phyloP scores from a whole-genome alignment of 2,888 invertebrate species.

The Leptinotarsa tumamoca region DNA sequence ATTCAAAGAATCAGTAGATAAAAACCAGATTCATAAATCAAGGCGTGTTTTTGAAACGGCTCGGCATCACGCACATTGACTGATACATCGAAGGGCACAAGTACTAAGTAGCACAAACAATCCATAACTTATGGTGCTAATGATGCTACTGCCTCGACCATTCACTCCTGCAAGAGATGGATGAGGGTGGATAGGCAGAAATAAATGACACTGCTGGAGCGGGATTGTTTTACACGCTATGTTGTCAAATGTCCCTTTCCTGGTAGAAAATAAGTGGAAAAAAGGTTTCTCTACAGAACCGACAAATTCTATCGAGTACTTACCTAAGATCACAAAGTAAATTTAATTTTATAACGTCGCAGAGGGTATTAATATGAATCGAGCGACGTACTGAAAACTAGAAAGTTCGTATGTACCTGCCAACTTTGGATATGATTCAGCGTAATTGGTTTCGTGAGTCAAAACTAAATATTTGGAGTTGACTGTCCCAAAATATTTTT shows the following conservation, averaged over 20 bases:
- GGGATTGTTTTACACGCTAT: neutral
- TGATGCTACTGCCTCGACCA: conserved; percentile 65
- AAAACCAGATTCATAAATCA: conserved; percentile 39
- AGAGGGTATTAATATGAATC: too few species aligned
- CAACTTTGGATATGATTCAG: too few species aligned
- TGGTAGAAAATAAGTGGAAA: too few species aligned
- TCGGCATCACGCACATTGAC: conserved; percentile 47
- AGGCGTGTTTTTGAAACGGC: conserved; percentile 44
- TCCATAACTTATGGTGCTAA: conserved; percentile 67
- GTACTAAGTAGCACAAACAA: conserved; percentile 60
- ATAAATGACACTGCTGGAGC: conserved; percentile 60
- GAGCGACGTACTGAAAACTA: too few species aligned
- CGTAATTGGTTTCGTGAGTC: too few species aligned
- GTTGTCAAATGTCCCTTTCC: neutral
- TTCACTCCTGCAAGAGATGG: conserved; percentile 64
- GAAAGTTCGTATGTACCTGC: too few species aligned
- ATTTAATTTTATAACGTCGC: too few species aligned
- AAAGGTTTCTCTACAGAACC: too few species aligned
- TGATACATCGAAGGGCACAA: conserved; percentile 58
- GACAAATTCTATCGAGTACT: too few species aligned
- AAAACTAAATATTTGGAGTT: too few species aligned
- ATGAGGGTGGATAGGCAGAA: conserved; percentile 58
- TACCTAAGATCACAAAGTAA: too few species aligned
- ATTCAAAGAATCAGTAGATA: neutral
- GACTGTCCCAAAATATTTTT: too few species aligned